Evolutionary conservation across 2,113 vertebrate genomes (phyloP).

Genomic region (Hippocampus mohnikei): DNA sequence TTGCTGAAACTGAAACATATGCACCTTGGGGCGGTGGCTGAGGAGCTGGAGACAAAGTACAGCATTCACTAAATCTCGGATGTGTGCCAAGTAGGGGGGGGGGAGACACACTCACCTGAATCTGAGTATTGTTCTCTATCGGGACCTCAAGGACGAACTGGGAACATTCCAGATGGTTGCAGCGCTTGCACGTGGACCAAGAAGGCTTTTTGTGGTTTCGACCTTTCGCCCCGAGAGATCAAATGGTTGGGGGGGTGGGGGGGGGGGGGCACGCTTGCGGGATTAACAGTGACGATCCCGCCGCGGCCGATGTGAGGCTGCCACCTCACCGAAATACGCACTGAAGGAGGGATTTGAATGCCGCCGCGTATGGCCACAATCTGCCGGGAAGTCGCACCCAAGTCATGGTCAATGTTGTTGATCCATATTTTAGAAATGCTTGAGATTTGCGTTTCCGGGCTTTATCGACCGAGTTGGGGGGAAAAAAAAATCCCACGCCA

Average conservation of each 20-base stretch:
- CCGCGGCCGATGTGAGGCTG: background rate
- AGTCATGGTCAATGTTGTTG: background rate
- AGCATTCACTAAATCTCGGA: conserved; percentile 36
- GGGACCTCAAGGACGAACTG: conserved; percentile 6
- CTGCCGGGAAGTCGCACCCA: background rate
- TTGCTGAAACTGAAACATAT: conserved; percentile 60
- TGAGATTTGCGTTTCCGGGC: background rate
- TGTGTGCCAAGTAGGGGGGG: conserved; percentile 9
- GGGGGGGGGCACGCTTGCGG: background rate
- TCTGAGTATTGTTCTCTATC: conserved; percentile 42
- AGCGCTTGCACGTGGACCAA: conserved; percentile 16
- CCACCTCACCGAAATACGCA: background rate
- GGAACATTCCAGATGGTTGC: background rate
- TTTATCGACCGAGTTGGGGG: no score
- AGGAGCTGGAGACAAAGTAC: conserved; percentile 67
- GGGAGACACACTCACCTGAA: conserved; percentile 14
- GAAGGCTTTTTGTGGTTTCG: conserved; percentile 23
- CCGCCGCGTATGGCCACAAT: background rate
- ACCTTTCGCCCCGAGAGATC: conserved; percentile 19
- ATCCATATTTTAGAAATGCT: background rate
- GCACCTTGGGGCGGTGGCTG: conserved; percentile 56
- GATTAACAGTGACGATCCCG: background rate
- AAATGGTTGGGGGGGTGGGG: background rate
- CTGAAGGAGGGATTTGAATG: background rate
- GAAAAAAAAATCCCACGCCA: background rate